Percentiles rank a stretch among this genome's conserved stretches.
phyloP scores from a whole-genome alignment of 2,888 invertebrate genomes.

The Chymomyza amoena region DNA sequence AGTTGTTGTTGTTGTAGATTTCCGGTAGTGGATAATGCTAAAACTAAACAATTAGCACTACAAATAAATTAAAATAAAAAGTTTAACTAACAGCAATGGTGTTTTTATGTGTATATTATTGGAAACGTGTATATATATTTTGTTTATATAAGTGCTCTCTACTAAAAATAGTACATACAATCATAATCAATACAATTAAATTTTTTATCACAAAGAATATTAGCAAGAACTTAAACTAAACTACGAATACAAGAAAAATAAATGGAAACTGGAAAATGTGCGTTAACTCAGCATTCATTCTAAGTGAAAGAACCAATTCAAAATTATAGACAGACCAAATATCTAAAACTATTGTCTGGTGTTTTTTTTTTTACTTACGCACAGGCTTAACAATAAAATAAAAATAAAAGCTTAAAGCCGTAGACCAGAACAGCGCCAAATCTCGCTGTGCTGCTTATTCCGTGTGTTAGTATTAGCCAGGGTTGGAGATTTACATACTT shows the following conservation, averaged over 20 bases:
- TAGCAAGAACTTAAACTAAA: constrained; percentile 69
- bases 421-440: neutral
- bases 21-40: neutral
- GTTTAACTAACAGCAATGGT: constrained; percentile 25
- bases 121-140: constrained; percentile 61
- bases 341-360: neutral
- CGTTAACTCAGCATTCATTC: constrained; percentile 36
- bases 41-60: constrained; percentile 21
- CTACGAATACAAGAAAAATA: constrained; percentile 60
- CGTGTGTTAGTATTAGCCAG: neutral
- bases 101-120: constrained; percentile 43
- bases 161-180: constrained; percentile 65
- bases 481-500: neutral
- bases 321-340: neutral
- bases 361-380: constrained; percentile 56
- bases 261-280: constrained; percentile 43
- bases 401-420: constrained; percentile 19
- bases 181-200: constrained; percentile 66
- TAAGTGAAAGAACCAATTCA: constrained; percentile 15
- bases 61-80: constrained; percentile 20
- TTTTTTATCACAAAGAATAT: constrained; percentile 67
- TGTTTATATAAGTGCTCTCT: constrained; percentile 54
- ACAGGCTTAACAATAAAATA: constrained; percentile 63
- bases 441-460: neutral
- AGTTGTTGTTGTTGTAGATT: neutral